Percentiles rank a stretch among this genome's conserved stretches.
phyloP scores from a whole-genome alignment of 2,113 vertebrate genomes.

The Delphinapterus leucas region DNA sequence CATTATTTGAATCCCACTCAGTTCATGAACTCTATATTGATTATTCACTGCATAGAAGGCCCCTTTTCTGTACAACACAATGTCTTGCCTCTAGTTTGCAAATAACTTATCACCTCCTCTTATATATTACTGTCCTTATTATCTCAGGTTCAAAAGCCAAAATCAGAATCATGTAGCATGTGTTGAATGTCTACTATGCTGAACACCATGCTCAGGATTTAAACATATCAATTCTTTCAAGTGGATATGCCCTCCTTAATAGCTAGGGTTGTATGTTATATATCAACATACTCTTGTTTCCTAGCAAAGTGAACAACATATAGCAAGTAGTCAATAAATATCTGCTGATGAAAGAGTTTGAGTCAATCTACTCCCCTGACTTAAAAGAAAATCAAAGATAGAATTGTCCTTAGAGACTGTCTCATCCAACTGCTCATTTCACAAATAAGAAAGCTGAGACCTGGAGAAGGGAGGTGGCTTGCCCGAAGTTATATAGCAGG shows the following conservation, averaged over 20 bases:
- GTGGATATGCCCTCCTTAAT: background rate
- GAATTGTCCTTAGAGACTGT: background rate
- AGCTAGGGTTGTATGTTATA: background rate
- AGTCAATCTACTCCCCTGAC: background rate
- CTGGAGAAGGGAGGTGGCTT: background rate
- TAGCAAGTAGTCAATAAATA: background rate
- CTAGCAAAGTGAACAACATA: background rate
- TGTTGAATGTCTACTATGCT: background rate
- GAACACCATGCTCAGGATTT: background rate
- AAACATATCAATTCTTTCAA: background rate
- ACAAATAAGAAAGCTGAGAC: background rate
- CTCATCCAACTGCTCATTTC: background rate
- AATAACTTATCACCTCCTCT: background rate
- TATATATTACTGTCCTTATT: background rate
- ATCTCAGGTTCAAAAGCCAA: background rate
- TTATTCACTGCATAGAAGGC: background rate
- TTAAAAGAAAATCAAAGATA: background rate
- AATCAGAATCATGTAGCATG: background rate
- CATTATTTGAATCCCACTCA: background rate
- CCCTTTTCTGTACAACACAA: background rate
- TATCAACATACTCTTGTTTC: background rate
- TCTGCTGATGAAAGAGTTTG: background rate
- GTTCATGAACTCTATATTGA: background rate
- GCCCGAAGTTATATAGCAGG: background rate
- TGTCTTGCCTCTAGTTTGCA: background rate